Evolutionary conservation across 2,113 vertebrate genomes (phyloP), one percentile per base, ranked within the genome.

Genomic region (Xenopus borealis): DNA sequence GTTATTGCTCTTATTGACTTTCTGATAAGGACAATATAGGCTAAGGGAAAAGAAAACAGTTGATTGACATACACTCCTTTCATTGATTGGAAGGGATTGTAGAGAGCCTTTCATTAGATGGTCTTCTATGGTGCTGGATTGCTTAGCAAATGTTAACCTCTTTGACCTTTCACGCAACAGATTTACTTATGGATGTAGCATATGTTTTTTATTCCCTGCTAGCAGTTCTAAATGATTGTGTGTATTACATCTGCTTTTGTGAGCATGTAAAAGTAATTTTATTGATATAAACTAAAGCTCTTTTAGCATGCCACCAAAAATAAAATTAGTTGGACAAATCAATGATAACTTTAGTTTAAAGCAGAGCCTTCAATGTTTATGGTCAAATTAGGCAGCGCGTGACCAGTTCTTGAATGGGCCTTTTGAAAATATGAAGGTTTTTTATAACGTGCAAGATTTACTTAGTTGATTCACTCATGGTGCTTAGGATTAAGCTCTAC

Each of bases 81-180:
- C 46, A 62, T 63, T 76, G 66, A 63, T 69, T 68, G 52, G 30
- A 44, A 55, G 33, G 58, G 66, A 30, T 46, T 69, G 44, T 45
- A 63, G 52, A 61, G 14, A 62, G 58, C 45, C 55, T 66, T 67
- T 52, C 65, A 53, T 75, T 69, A 66, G 63, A 76, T 63, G 27
- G 30, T 52, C 16, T 63, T 45, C 58, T 69, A 62, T 63, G 73
- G 64, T 55, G 47, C 58, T 45, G 66, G 73, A 69, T 76, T 69
- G 73, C 73, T 76, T 62, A 69, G 66, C 62, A 69, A 69, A 69
- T 76, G 73, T 69, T 69, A 66, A 68, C 73, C 66, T 27, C 40
- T 12, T 17, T 20, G 73, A 69, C 73, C 73, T 59, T 69, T 69
- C 52, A 69, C 40, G 66, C 19, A 69, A 63, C 58, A 30, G 46